Evolutionary conservation across 1,140 invertebrate genomes (phyloP).

Genomic region (Stratiolaelaps scimitus): DNA sequence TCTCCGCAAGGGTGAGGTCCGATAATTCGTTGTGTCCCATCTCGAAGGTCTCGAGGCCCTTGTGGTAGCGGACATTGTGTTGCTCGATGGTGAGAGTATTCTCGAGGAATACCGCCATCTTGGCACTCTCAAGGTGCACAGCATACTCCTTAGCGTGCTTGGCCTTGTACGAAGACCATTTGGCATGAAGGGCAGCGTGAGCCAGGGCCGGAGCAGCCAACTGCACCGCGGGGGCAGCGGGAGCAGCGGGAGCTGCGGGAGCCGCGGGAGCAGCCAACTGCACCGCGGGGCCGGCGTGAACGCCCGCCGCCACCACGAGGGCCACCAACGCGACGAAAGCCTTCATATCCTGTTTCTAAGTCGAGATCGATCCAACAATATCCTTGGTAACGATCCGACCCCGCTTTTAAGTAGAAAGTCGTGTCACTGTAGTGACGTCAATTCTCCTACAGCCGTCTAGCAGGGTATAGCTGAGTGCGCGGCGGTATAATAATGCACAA

Average conservation of each 20-base stretch:
- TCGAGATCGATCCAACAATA: no score
- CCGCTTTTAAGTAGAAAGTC: no score
- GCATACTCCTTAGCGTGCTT: not conserved
- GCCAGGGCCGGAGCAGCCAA: not conserved
- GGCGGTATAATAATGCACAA: no score
- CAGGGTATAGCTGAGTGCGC: no score
- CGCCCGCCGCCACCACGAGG: not conserved
- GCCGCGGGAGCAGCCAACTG: not conserved
- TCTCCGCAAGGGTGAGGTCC: slow-evolving; percentile 15
- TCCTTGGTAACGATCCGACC: no score
- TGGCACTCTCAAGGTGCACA: not conserved
- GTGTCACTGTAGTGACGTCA: no score
- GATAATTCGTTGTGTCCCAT: slow-evolving; percentile 18
- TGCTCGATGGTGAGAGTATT: slow-evolving; percentile 10
- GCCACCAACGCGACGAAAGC: not conserved
- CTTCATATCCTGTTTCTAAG: not conserved
- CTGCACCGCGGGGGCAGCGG: no score
- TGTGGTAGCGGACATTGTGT: slow-evolving; percentile 1
- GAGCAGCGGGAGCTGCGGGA: not conserved
- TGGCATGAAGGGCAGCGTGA: slow-evolving; percentile 15
- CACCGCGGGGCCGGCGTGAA: not conserved
- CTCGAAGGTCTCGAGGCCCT: slow-evolving; percentile 18
- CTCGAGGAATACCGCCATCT: not conserved
- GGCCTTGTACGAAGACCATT: slow-evolving; percentile 14
- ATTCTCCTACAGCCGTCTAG: no score